Evolutionary conservation across 1,140 invertebrate genomes (phyloP).

Genomic region (Aricia agestis): DNA sequence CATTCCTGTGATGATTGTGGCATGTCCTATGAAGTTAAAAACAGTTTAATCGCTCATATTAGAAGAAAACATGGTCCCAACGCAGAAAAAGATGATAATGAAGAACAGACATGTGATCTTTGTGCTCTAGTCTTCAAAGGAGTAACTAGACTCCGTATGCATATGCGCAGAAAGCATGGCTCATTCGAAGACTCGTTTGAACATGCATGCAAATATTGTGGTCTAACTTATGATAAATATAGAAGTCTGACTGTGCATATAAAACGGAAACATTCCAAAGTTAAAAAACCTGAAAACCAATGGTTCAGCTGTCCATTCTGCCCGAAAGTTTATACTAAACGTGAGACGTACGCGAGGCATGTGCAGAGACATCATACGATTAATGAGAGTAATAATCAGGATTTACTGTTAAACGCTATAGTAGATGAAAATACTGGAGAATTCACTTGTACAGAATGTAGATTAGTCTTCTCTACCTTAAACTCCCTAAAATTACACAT

Average conservation of each 20-base stretch:
- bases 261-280: conserved; percentile 51
- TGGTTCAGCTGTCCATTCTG: conserved; percentile 64
- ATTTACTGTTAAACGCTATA: conserved; percentile 33
- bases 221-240: conserved; percentile 61
- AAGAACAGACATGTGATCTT: conserved; percentile 61
- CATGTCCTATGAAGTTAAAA: conserved; percentile 63
- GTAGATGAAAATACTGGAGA: conserved; percentile 53
- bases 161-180: conserved; percentile 64
- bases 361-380: conserved; percentile 63
- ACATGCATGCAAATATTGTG: conserved; percentile 55
- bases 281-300: conserved; percentile 40
- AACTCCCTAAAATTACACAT: conserved; percentile 62
- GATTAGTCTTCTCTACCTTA: conserved; percentile 56
- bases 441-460: conserved; percentile 58
- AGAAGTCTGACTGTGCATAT: conserved; percentile 62
- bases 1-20: conserved; percentile 59
- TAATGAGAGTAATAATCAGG: conserved; percentile 39
- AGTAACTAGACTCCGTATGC: conserved; percentile 56
- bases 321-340: conserved; percentile 55
- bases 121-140: conserved; percentile 67
- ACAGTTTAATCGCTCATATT: conserved; percentile 61
- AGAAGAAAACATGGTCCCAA: conserved; percentile 62
- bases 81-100: conserved; percentile 44
- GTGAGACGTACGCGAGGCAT: conserved; percentile 63
- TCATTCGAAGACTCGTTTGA: conserved; percentile 58